Percentiles rank a stretch among this genome's conserved stretches.
phyloP scores from a whole-genome alignment of 2,113 vertebrate species.

The pig (Sus scrofa) region T2T-Sscrofa CM000813.6:86894001-86894500 shows the following conservation, averaged over 20 bases:
- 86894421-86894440: not conserved
- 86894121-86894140: too few relatives aligned
- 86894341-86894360: not conserved
- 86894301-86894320: rapidly evolving
- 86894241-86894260: not conserved
- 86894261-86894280: not conserved
- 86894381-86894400: rapidly evolving
- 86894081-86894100: rapidly evolving
- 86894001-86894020: rapidly evolving
- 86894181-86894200: rapidly evolving
- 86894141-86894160: not conserved
- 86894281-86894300: not conserved
- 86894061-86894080: too few relatives aligned
- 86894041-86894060: rapidly evolving
- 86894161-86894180: not conserved
- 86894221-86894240: not conserved
- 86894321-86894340: rapidly evolving
- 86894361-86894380: not conserved
- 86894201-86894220: not conserved
- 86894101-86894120: not conserved
- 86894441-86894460: not conserved
- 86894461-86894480: not conserved
- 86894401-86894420: not conserved
- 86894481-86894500: not conserved
- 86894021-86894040: not conserved